phyloP scores from a whole-genome alignment of 2,797 vertebrate species.

The Harpagifer antarcticus region DNA sequence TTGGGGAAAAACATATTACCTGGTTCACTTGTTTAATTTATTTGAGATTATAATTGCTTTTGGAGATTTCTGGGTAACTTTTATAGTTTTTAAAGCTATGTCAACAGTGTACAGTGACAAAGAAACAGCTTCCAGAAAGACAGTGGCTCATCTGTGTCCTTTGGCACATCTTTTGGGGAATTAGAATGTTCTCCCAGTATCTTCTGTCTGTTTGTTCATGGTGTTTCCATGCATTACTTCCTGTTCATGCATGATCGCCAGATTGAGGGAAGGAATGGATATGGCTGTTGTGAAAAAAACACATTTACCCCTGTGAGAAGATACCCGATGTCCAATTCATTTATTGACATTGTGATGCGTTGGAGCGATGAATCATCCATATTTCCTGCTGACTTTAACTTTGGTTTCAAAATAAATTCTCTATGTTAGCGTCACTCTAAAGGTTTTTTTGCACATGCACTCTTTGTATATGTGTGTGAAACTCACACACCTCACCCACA shows the following conservation, averaged over 20 bases:
- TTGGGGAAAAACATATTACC: not conserved
- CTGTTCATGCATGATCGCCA: not conserved
- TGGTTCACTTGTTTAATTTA: not conserved
- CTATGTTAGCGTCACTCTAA: not conserved
- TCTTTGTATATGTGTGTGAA: not conserved
- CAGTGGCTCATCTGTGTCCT: not conserved
- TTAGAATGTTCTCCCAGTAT: too few relatives aligned
- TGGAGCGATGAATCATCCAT: conserved; percentile 13
- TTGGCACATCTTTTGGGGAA: too few relatives aligned
- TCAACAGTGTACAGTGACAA: not conserved
- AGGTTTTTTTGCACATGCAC: too few relatives aligned
- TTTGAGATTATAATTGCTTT: not conserved
- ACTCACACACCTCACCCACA: not conserved
- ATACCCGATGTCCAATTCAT: conserved; percentile 1
- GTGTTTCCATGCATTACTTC: conserved; percentile 2
- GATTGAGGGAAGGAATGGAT: conserved; percentile 19
- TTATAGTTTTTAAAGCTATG: not conserved
- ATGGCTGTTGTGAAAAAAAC: conserved; percentile 24
- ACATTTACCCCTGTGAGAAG: conserved; percentile 16
- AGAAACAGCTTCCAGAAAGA: not conserved
- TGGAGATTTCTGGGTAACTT: not conserved
- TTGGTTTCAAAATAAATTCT: not conserved
- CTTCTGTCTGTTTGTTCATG: conserved; percentile 8
- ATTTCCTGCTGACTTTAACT: conserved; percentile 10
- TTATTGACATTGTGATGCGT: conserved; percentile 7